Base-by-base conservation (phyloP, 1,140 invertebrate genomes). In the Drosophila athabasca region DNA sequence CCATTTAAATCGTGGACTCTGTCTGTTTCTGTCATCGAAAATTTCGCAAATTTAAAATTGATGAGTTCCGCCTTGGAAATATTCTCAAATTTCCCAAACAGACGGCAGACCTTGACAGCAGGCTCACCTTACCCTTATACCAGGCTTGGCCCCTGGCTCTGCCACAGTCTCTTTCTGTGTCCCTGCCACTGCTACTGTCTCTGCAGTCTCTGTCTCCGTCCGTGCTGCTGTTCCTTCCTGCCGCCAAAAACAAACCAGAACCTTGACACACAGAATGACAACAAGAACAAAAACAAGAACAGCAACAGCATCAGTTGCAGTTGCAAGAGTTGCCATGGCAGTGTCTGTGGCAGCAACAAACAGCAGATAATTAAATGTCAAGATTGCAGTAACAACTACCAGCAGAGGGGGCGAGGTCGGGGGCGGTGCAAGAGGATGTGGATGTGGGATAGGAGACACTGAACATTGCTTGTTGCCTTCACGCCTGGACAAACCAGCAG, bases 311-410 rank as follows among this genome's bases (percentile, higher is more conserved):
- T 7, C 31, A 55, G 29, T 54, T 57, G 55, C 72, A 76, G 29
- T 4, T 39, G 35, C 35, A 13, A 39, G 35, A 39, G 35, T 19
- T 19, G 17, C 35, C 11, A 39, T 39, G 24, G 24, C 22, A 46
- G 24, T 22, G 44, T 15, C 54, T 26, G 43, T n/a, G 41, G 17
- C 61, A 48, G 29, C 48, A 64, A 51, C 69, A 65, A 64, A 52
- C 62, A 39, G 58, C 62, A 68, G 77, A 81, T 81, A 80, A 81
- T 81, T 80, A 81, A 81, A 81, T 81, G 78, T 81, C 78, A 81
- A 81, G 78, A 79, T 44, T 80, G 57, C 60, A 79, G 59, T 68
- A 53, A 68, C 55, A 76, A 50, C 49, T 35, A 39, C 64, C 29
- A 55, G n/a, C 5, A 13, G 11, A 39, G 7, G 13, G 15, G 17